Percentiles rank a stretch among this genome's conserved stretches.
phyloP scores from a whole-genome alignment of 2,888 invertebrate genomes.

The Orthonychiurus folsomi region DNA sequence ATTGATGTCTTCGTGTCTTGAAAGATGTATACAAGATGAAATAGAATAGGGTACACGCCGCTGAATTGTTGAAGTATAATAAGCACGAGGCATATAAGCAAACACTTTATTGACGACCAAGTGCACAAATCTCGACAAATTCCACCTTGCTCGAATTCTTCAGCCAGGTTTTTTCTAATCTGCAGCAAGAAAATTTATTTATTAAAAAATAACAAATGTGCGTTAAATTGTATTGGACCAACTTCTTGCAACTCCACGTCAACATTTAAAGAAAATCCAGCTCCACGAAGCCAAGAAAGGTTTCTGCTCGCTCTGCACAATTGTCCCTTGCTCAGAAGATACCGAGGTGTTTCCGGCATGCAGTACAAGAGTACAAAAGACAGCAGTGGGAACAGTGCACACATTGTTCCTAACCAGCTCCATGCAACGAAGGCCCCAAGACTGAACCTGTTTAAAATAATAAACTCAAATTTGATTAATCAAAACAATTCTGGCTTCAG shows the following conservation, averaged over 20 bases:
- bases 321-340: conserved; percentile 53
- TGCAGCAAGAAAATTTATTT: background rate
- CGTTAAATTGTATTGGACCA: background rate
- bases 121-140: background rate
- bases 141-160: background rate
- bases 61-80: conserved; percentile 1
- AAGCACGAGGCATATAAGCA: background rate
- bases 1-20: background rate
- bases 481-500: too few relatives aligned
- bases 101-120: background rate
- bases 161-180: background rate
- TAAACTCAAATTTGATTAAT: background rate
- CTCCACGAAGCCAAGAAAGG: conserved; percentile 61
- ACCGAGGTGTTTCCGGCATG: conserved; percentile 66
- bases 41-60: background rate
- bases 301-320: conserved; percentile 57
- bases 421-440: conserved; percentile 59
- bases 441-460: conserved; percentile 44
- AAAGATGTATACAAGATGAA: background rate
- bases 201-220: background rate
- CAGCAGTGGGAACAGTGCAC: conserved; percentile 58
- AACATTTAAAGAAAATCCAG: conserved; percentile 33
- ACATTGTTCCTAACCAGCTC: conserved; percentile 56
- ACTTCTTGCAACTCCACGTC: background rate
- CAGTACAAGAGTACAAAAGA: conserved; percentile 66